Base-by-base conservation (phyloP, 2,888 invertebrate genomes). In the Synanthedon formicaeformis region DNA sequence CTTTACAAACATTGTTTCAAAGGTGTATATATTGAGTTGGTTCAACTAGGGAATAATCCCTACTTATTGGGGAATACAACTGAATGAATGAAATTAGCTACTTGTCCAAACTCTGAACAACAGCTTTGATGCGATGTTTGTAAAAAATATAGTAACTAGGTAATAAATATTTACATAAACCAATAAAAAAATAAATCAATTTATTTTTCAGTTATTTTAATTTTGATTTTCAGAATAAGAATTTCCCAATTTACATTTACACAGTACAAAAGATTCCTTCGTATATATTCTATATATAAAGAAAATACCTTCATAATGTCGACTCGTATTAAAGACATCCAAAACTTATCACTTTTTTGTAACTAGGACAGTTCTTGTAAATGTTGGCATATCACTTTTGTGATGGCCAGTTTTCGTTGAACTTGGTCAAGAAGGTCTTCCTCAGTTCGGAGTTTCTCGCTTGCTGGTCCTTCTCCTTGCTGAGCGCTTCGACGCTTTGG, bases 401-500 rank as follows among this genome's bases (percentile, higher is more conserved):
- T 52, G 80, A 74, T 18, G 84, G 81, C 86, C 87, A 87, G 64
- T 78, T 79, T 63, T 87, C 86, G 56, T 87, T 87, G 62, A 81
- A 87, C 63, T 87, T 87, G 14, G 80, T 77, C 16, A 87, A 70
- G 62, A 84, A 89, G 0, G 89, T 89, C 73, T 88, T 89, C 60
- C 90, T 78, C 64, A 91, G 84, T 75, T 90, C 89, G 49, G 90
- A 90, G 69, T 91, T 91, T 53, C 91, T 80, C 3, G 89, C 89
- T 64, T 91, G 91, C 59, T 91, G 91, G 59, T 91, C 91, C 48
- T 89, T 81, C 64, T 91, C 91, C 66, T 90, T 90, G 73, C 90
- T 90, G 11, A 91, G 75, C 0, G 90, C 89, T 66, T 91, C 91
- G 23, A 89, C 90, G 57, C 89, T 88, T 56, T 88, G 87, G 0